phyloP scores from a whole-genome alignment of 2,797 vertebrate genomes.

The Erpetoichthys calabaricus region DNA sequence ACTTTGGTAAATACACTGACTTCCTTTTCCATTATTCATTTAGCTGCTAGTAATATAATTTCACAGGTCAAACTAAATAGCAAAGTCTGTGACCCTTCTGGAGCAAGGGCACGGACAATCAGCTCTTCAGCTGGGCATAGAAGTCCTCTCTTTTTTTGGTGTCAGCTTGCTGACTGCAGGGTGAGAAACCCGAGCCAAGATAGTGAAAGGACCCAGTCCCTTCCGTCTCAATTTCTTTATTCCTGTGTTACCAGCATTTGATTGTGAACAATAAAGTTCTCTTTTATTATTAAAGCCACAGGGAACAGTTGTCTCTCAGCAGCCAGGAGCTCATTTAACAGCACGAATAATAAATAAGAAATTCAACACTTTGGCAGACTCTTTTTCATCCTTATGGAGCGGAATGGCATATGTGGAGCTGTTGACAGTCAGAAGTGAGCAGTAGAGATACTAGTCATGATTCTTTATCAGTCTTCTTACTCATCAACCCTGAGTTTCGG shows the following conservation, averaged over 20 bases:
- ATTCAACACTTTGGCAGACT: conserved; percentile 29
- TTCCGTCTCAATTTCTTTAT: conserved; percentile 28
- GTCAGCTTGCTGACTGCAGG: conserved; percentile 42
- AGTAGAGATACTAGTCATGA: too few relatives aligned
- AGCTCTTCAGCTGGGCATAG: conserved; percentile 43
- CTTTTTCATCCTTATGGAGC: not conserved
- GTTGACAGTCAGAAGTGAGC: too few relatives aligned
- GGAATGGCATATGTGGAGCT: too few relatives aligned
- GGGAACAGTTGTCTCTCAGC: conserved; percentile 58
- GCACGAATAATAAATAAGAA: conserved; percentile 62
- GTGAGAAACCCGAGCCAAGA: conserved; percentile 47
- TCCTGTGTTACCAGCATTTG: conserved; percentile 43
- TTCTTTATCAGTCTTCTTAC: too few relatives aligned
- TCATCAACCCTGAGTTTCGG: too few relatives aligned
- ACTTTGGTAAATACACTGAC: too few relatives aligned
- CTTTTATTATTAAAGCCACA: conserved; percentile 64
- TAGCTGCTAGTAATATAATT: too few relatives aligned
- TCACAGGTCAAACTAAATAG: too few relatives aligned
- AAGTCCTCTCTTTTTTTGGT: conserved; percentile 32
- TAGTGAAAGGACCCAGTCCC: conserved; percentile 44
- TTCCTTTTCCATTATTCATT: too few relatives aligned
- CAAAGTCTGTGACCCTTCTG: conserved; percentile 9
- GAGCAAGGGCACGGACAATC: conserved; percentile 39
- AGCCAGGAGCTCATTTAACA: conserved; percentile 44
- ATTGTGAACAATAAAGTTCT: conserved; percentile 62